Evolutionary conservation across 1,140 invertebrate genomes (phyloP).

Genomic region (Globodera ellingtonae): DNA sequence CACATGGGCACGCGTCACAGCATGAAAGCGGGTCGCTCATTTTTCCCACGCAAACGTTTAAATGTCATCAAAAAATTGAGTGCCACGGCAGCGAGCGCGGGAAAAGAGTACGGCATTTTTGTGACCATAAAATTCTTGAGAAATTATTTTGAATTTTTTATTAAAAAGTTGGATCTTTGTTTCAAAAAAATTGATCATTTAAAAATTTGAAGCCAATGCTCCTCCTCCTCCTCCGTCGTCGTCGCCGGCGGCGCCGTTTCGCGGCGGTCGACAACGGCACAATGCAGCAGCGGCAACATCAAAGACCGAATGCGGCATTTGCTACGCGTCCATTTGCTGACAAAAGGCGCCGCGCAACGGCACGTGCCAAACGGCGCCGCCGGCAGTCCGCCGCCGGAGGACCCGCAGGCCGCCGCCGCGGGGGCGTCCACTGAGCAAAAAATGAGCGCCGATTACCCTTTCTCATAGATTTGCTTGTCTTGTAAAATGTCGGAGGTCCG

Average conservation of each 20-base stretch:
- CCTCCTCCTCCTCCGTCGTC: background rate
- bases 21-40: constrained; percentile 41
- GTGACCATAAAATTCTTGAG: no score
- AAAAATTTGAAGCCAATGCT: background rate
- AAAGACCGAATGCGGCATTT: background rate
- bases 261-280: background rate
- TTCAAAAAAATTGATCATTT: background rate
- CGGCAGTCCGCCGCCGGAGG: background rate
- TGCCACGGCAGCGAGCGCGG: background rate
- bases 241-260: no score
- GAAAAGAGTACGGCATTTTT: background rate
- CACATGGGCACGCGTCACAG: constrained; percentile 58
- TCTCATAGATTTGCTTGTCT: background rate
- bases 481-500: background rate
- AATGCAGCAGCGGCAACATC: background rate
- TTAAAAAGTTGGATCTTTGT: no score
- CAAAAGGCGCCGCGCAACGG: background rate
- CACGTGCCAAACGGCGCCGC: no score
- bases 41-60: constrained; percentile 34
- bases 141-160: no score
- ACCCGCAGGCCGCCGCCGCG: background rate
- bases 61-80: constrained; percentile 17
- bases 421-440: no score
- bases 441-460: background rate
- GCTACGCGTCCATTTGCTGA: background rate